These are phyloP conservation scores for Pristionchus japonicus DNA, from an alignment of 2,888 invertebrate genomes.

Conservation along the genomic window DNA sequence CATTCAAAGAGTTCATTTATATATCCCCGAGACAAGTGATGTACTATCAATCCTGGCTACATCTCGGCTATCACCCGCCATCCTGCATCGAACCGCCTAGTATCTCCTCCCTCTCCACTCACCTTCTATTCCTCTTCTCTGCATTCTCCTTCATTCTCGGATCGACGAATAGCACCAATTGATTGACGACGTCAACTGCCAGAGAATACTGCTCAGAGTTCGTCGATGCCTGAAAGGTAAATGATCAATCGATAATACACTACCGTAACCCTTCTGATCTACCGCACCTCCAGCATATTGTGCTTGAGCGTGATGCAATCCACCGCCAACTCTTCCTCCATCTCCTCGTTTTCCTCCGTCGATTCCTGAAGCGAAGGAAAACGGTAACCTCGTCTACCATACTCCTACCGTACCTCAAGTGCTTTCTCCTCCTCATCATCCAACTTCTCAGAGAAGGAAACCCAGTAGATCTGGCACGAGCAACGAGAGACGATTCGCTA, in stretches of 20 bases:
- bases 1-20: too few relatives aligned
- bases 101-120: not conserved
- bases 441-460: conserved; percentile 81
- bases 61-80: not conserved
- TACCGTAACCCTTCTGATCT: conserved; percentile 31
- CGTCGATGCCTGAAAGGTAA: conserved; percentile 48
- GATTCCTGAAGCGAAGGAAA: not conserved
- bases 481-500: conserved; percentile 97
- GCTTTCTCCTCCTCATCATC: conserved; percentile 81
- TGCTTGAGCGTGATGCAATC: conserved; percentile 79
- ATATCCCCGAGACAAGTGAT: too few relatives aligned
- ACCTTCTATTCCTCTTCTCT: conserved; percentile 79
- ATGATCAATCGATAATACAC: not conserved
- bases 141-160: conserved; percentile 85
- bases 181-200: conserved; percentile 97
- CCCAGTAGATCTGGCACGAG: conserved; percentile 94
- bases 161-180: conserved; percentile 94
- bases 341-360: conserved; percentile 39
- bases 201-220: conserved; percentile 84
- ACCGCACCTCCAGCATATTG: conserved; percentile 91
- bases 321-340: conserved; percentile 40
- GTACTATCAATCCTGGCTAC: not conserved
- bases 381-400: conserved; percentile 2
- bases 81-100: not conserved
- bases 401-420: conserved; percentile 10